phyloP scores from a whole-genome alignment of 2,888 invertebrate species.

The Epistrophe grossulariae region DNA sequence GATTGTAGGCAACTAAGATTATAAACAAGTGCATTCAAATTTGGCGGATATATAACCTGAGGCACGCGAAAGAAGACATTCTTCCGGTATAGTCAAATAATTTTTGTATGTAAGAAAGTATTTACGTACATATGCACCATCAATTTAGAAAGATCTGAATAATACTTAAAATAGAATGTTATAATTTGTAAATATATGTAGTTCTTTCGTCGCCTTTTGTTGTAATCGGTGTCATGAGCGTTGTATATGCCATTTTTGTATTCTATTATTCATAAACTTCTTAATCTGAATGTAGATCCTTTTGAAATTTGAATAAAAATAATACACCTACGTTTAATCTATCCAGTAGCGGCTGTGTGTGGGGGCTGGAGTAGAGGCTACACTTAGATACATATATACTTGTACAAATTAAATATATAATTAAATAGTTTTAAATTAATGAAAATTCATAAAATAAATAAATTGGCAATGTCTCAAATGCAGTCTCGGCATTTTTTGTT shows the following conservation, averaged over 20 bases:
- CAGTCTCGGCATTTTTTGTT: too few species aligned
- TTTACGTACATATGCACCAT: background rate
- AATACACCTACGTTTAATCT: background rate
- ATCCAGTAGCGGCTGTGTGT: too few species aligned
- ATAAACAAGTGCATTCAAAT: slow-evolving; percentile 38
- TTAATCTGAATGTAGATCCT: background rate
- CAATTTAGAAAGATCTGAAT: background rate
- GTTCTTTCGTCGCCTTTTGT: background rate
- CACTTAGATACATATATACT: too few species aligned
- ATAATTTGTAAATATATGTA: background rate
- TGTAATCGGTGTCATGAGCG: background rate
- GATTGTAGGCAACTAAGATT: slow-evolving; percentile 14
- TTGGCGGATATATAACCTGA: slow-evolving; percentile 11
- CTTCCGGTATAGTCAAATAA: slow-evolving; percentile 11
- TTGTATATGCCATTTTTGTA: background rate
- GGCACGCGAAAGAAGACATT: slow-evolving; percentile 26
- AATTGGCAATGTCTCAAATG: too few species aligned
- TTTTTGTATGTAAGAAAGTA: slow-evolving; percentile 10
- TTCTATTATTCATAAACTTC: background rate
- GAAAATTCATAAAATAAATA: too few species aligned
- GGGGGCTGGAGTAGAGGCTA: too few species aligned
- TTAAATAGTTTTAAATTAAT: too few species aligned
- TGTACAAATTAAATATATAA: too few species aligned
- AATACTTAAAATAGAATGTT: slow-evolving; percentile 6
- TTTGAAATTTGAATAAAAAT: slow-evolving; percentile 7